Conservation (phyloP, 1,140 invertebrate genomes). For the Acromyrmex echinatior region DNA sequence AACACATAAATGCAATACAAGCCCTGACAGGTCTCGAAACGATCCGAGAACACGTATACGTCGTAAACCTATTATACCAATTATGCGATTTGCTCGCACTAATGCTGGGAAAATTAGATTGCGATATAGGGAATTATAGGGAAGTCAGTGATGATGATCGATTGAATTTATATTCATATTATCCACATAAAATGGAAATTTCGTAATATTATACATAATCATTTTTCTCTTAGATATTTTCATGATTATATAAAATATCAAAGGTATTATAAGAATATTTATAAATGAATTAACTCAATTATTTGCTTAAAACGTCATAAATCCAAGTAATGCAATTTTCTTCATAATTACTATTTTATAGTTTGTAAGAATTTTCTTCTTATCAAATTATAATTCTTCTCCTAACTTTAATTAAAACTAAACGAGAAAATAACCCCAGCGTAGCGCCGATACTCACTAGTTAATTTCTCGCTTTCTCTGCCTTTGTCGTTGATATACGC, state of each 20-base stretch:
- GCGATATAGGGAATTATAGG: too few relatives aligned
- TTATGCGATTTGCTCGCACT: slow-evolving; percentile 33
- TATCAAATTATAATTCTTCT: neutral
- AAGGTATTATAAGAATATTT: neutral
- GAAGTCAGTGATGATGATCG: neutral
- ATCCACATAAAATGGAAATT: neutral
- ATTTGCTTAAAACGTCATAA: neutral
- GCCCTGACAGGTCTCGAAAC: slow-evolving; percentile 42
- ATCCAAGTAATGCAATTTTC: neutral
- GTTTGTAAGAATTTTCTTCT: neutral
- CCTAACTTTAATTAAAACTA: neutral
- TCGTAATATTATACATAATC: neutral
- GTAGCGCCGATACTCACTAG: neutral
- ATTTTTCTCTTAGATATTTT: neutral
- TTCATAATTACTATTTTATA: neutral
- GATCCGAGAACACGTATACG: slow-evolving; percentile 36
- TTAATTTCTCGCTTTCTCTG: slow-evolving; percentile 36
- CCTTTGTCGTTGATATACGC: slow-evolving; percentile 34
- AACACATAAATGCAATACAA: slow-evolving; percentile 25
- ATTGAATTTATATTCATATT: neutral
- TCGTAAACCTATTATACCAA: slow-evolving; percentile 15
- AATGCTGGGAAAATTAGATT: slow-evolving; percentile 1
- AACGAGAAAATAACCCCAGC: neutral
- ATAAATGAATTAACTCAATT: slow-evolving; percentile 2
- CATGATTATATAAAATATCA: neutral